Conservation (phyloP, 2,888 invertebrate species). For the Andrena hattorfiana region DNA sequence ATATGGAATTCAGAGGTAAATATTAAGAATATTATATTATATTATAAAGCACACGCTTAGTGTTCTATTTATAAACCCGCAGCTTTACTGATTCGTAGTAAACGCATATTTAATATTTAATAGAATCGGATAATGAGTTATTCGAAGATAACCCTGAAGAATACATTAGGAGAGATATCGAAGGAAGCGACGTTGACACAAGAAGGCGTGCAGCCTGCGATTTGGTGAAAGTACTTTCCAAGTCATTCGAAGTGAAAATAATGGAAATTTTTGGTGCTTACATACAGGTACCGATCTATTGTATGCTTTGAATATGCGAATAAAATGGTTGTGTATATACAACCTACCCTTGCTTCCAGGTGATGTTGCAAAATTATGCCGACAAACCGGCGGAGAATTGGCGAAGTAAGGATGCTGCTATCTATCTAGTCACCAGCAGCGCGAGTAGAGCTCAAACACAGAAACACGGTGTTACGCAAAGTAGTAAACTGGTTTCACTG, state of each 20-base stretch:
- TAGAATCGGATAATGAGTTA: constrained; percentile 96
- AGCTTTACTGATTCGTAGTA: constrained; percentile 16
- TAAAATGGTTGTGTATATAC: neutral
- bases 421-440: constrained; percentile 98
- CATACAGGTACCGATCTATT: constrained; percentile 88
- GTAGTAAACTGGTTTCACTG: constrained; percentile 95
- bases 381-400: constrained; percentile 92
- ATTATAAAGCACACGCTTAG: neutral
- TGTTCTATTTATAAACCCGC: neutral
- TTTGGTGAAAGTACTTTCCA: constrained; percentile 95
- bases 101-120: constrained; percentile 32
- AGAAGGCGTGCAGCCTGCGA: constrained; percentile 98
- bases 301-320: neutral
- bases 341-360: constrained; percentile 83
- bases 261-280: constrained; percentile 95
- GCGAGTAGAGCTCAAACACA: constrained; percentile 95
- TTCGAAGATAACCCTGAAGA: constrained; percentile 99
- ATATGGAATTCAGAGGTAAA: constrained; percentile 97
- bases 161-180: constrained; percentile 97
- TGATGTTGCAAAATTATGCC: constrained; percentile 92
- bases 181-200: constrained; percentile 99
- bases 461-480: constrained; percentile 96
- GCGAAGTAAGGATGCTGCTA: constrained; percentile 98
- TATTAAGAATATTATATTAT: neutral
- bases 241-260: constrained; percentile 94